phyloP scores from a whole-genome alignment of 2,113 vertebrate genomes.

The Python bivittatus region DNA sequence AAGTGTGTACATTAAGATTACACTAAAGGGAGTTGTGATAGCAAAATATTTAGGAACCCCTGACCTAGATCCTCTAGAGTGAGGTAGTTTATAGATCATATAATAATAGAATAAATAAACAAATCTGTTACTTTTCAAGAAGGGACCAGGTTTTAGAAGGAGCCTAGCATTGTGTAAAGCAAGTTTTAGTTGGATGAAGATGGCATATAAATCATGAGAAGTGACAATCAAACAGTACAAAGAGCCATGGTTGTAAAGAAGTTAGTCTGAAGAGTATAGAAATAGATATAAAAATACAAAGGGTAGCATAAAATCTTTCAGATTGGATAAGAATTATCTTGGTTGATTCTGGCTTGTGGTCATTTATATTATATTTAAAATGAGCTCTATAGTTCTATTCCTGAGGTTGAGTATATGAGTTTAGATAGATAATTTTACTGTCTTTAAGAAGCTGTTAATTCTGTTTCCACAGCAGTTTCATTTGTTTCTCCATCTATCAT shows the following conservation, averaged over 20 bases:
- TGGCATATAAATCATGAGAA: not conserved
- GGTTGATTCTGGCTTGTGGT: not conserved
- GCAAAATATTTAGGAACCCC: not conserved
- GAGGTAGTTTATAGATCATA: not conserved
- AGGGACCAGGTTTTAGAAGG: not conserved
- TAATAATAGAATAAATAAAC: not conserved
- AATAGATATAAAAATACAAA: not conserved
- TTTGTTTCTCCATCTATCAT: not conserved
- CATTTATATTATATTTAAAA: not conserved
- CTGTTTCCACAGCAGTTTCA: not conserved
- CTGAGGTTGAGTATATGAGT: not conserved
- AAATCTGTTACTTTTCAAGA: not conserved
- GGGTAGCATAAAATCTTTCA: not conserved
- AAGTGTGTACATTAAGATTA: not conserved
- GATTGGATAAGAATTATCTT: not conserved
- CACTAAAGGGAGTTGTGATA: not conserved
- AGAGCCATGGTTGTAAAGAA: not conserved
- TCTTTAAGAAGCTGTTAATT: not conserved
- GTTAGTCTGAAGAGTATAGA: not conserved
- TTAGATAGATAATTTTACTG: not conserved
- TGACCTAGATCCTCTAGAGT: not conserved
- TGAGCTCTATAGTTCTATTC: not conserved
- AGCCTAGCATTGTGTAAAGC: not conserved
- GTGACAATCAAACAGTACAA: not conserved
- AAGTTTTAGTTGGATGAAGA: not conserved